Evolutionary conservation across 2,888 invertebrate genomes (phyloP).

Genomic region (Thera obeliscata): DNA sequence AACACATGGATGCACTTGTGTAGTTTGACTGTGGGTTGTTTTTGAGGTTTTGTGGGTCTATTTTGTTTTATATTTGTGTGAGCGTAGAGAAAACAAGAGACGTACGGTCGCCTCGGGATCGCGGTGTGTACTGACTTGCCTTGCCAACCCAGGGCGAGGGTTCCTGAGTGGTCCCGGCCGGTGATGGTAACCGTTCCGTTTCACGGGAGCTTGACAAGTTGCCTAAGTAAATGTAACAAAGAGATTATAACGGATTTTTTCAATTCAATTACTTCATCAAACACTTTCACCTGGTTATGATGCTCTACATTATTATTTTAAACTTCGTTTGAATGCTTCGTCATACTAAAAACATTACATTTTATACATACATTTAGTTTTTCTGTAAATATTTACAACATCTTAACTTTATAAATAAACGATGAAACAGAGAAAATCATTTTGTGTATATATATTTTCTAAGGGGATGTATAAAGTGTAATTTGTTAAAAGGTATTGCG

Average conservation of each 20-base stretch:
- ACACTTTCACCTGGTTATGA: not conserved
- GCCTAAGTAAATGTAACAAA: slow-evolving; percentile 33
- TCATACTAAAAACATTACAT: no score
- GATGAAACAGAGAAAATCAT: no score
- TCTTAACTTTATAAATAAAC: no score
- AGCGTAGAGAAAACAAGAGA: slow-evolving; percentile 44
- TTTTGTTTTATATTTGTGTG: slow-evolving; percentile 63
- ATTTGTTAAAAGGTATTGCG: no score
- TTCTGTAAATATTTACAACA: no score
- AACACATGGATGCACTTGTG: slow-evolving; percentile 53
- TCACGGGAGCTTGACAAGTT: slow-evolving; percentile 46
- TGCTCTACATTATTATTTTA: not conserved
- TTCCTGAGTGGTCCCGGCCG: slow-evolving; percentile 71
- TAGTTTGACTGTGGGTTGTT: slow-evolving; percentile 52
- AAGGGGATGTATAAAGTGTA: no score
- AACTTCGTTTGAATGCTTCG: not conserved
- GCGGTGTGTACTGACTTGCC: slow-evolving; percentile 69
- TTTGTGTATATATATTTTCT: no score
- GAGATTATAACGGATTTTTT: slow-evolving; percentile 6
- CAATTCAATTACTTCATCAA: not conserved
- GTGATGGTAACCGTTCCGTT: slow-evolving; percentile 68
- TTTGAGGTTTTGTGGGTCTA: slow-evolving; percentile 63
- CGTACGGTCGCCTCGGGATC: slow-evolving; percentile 57
- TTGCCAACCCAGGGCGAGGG: slow-evolving; percentile 72
- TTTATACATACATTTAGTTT: no score